Evolutionary conservation across 2,113 vertebrate genomes (phyloP).

Genomic region (Chitala chitala): DNA sequence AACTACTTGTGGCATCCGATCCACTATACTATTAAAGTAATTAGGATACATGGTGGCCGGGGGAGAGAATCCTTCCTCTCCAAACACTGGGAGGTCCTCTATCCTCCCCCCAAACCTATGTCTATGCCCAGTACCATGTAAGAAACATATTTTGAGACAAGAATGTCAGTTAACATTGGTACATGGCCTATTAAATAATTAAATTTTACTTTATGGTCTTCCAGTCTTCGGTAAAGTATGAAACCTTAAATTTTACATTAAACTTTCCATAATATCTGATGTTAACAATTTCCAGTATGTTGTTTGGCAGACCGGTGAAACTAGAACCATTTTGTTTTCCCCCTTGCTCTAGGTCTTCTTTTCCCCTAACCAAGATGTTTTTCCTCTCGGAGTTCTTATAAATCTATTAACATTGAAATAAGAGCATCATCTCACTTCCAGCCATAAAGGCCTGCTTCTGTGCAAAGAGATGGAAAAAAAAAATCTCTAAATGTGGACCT

Average conservation of each 20-base stretch:
- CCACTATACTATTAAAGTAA: too few relatives aligned
- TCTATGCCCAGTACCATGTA: too few relatives aligned
- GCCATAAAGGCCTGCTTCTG: not conserved
- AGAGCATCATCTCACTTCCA: not conserved
- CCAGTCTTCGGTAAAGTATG: not conserved
- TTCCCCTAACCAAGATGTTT: not conserved
- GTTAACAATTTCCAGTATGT: not conserved
- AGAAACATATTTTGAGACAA: too few relatives aligned
- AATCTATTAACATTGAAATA: not conserved
- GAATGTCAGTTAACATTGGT: constrained; percentile 2
- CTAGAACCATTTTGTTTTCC: not conserved
- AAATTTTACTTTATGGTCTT: not conserved
- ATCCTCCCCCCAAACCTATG: too few relatives aligned
- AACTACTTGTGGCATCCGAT: too few relatives aligned
- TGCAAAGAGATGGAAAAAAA: not conserved
- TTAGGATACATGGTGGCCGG: too few relatives aligned
- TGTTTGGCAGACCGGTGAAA: not conserved
- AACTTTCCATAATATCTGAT: not conserved
- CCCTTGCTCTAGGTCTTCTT: not conserved
- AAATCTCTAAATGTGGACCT: not conserved
- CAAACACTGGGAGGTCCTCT: too few relatives aligned
- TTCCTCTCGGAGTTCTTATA: not conserved
- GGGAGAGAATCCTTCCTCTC: too few relatives aligned
- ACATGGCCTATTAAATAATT: not conserved
- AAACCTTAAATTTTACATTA: constrained; percentile 2